A percentile compares a stretch with the other conserved stretches of the same genome.
phyloP scores from a whole-genome alignment of 2,888 invertebrate species.

The Antheraea assamensis region DNA sequence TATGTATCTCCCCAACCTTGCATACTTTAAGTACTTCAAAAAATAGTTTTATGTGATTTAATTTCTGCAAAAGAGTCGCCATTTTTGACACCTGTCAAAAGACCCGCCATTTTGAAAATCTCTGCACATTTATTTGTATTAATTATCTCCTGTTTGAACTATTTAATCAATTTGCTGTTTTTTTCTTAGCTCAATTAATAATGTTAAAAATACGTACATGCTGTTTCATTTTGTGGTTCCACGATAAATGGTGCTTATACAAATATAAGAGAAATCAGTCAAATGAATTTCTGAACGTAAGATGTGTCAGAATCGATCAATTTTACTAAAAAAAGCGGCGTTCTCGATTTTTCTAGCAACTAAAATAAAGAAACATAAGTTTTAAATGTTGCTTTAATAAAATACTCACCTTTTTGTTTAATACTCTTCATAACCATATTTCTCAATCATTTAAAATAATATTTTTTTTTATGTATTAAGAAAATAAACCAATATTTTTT shows the following conservation, averaged over 20 bases:
- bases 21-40: slow-evolving; percentile 15
- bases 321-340: neutral
- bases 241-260: too few relatives aligned
- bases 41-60: neutral
- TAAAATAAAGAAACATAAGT: neutral
- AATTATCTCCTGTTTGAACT: too few relatives aligned
- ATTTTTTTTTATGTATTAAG: too few relatives aligned
- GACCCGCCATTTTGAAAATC: slow-evolving; percentile 1
- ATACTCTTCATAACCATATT: neutral
- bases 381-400: neutral
- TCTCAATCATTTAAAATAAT: neutral
- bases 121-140: too few relatives aligned
- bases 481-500: neutral
- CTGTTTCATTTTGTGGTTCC: too few relatives aligned
- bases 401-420: neutral
- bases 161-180: too few relatives aligned
- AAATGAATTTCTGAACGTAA: too few relatives aligned
- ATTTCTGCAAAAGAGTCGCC: neutral
- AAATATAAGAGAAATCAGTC: too few relatives aligned
- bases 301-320: too few relatives aligned
- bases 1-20: too few relatives aligned
- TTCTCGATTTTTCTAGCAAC: neutral
- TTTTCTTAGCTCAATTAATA: too few relatives aligned
- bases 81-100: neutral
- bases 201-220: too few relatives aligned